phyloP scores from a whole-genome alignment of 37 sponge, comb jelly and placozoan species.

The Mnemiopsis leidyi region DNA sequence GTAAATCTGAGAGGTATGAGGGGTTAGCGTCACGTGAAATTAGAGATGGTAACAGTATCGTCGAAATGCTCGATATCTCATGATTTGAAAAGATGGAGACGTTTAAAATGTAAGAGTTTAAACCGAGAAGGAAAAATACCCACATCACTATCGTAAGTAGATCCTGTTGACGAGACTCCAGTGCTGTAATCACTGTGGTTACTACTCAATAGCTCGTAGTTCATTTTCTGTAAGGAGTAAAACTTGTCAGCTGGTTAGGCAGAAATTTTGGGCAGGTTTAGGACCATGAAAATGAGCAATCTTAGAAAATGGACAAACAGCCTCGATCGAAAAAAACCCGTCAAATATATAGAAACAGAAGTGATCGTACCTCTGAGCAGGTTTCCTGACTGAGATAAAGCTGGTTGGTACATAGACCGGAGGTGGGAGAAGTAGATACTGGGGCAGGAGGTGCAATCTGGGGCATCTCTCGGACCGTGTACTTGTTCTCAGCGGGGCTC shows the following conservation, averaged over 20 bases:
- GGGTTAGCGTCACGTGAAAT: not conserved
- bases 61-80: too few species aligned
- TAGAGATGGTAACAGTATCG: not conserved
- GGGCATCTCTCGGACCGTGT: not conserved
- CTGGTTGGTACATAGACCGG: conserved; percentile 15
- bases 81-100: too few species aligned
- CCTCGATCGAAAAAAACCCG: too few species aligned
- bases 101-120: too few species aligned
- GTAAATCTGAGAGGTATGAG: not conserved
- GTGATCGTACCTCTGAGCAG: conserved; percentile 16
- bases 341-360: too few species aligned
- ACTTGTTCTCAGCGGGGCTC: conserved; percentile 58
- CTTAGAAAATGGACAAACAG: too few species aligned
- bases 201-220: conserved; percentile 22
- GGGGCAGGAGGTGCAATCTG: not conserved
- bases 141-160: conserved; percentile 60
- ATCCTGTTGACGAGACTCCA: not conserved
- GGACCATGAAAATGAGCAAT: too few species aligned
- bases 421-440: not conserved
- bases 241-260: too few species aligned
- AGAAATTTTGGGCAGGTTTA: too few species aligned
- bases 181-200: conserved; percentile 38
- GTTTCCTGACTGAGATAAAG: conserved; percentile 45
- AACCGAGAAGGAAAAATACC: too few species aligned
- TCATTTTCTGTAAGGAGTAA: conserved; percentile 6